Evolutionary conservation across 2,797 vertebrate species (phyloP), one percentile per base, ranked within the genome.

Genomic region (Parauchenoglanis ngamensis): DNA sequence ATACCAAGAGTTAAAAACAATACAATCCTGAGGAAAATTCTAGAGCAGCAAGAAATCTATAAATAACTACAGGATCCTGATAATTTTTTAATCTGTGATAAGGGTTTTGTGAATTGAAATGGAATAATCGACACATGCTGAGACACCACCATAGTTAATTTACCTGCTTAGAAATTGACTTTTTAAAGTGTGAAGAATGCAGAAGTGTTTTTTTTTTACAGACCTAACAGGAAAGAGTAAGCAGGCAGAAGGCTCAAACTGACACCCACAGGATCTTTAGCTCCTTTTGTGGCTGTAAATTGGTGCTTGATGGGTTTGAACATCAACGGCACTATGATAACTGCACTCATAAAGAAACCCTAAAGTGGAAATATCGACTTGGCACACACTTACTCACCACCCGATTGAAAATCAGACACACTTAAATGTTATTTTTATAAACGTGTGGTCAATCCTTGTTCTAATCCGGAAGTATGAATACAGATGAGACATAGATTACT

Each of bases 201-300:
- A 35, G 31, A 79, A 56, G 52, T 56, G 75, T 73, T 52, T 79
- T 57, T 54, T 49, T 28, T 54, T 31, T 78, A 10, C 49, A 31
- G 15, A 21, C 52, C 2, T 3, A 40, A 6, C 31, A 13, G 11
- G 77, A 79, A 77, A 31, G 54, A 35, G 54, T 77, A 56, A 56
- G 28, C 7, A 78, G n/a, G 7, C 75, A 77, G 75, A 11, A 56
- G 7, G 13, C 75, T 77, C 49, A 77, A 44, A 59, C 19, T 7
- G 56, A 79, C 77, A 79, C 77, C 77, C 77, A 79, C 77, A 59
- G 77, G 19, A 79, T 79, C 56, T 79, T 59, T 79, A 59, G 54
- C 77, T 59, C 10, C 56, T 23, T 70, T 79, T 79, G 76, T 78
- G 56, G 76, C 56, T 7, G 12, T 59, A 59, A 79, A 59, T 79